Conservation (phyloP, 2,113 vertebrate genomes). For the Paradoxurus hermaphroditus region DNA sequence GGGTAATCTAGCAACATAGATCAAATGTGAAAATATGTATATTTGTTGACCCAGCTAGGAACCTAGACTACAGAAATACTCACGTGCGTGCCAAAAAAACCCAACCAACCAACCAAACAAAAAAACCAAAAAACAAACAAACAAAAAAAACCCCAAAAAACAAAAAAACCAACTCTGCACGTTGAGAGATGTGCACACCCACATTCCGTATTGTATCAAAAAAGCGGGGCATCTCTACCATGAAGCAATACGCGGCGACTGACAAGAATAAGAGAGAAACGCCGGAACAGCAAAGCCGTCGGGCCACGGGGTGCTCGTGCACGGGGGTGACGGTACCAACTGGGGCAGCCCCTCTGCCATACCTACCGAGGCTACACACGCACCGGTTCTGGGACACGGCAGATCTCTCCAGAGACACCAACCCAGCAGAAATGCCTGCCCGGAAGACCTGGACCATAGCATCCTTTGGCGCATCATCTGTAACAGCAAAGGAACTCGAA, state of each 20-base stretch:
- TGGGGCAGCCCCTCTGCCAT: rapidly evolving
- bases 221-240: background rate
- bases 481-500: background rate
- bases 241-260: background rate
- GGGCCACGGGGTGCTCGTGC: background rate
- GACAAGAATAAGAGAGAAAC: background rate
- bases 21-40: background rate
- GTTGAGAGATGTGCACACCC: background rate
- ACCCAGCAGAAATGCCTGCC: background rate
- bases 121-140: too few relatives aligned
- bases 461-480: background rate
- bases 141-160: too few relatives aligned
- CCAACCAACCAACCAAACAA: too few relatives aligned
- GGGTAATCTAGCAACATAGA: background rate
- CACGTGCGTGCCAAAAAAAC: too few relatives aligned
- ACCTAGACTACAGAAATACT: background rate
- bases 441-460: too few relatives aligned
- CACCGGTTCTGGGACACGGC: background rate
- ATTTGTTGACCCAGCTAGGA: background rate
- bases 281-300: rapidly evolving
- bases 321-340: rapidly evolving
- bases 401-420: background rate
- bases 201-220: background rate
- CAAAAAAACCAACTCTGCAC: background rate
- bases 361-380: background rate